Base-by-base conservation (phyloP, 2,113 vertebrate genomes). In the Natator depressus region DNA sequence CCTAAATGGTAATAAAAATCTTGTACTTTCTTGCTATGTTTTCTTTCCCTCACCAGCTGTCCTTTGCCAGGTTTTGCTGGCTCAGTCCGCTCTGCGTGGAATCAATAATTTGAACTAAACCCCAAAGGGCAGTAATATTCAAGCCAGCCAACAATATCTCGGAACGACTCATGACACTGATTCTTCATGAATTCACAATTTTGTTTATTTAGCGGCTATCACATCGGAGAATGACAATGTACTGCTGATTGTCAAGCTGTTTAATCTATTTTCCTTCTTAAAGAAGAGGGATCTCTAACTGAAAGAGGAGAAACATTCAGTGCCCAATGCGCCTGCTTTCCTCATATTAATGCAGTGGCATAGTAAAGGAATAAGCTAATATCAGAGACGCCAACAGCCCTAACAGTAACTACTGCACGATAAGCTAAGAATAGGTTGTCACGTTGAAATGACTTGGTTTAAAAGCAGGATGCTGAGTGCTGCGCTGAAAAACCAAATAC, bases 41-140 rank as follows among this genome's bases (percentile, higher is more conserved):
- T 50, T 62, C 80, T 82, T 82, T 89, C 90, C 90, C 93, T 91
- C 94, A 96, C 89, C 94, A 94, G 87, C 92, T 95, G 87, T 42
- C 46, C 69, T 93, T 88, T 80, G 80, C 89, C 80, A 88, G 92
- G 81, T 82, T 96, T 55, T 79, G 94, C 94, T 90, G 90, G 88
- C 82, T 95, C 93, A 75, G 72, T 92, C 57, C 53, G 85, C 92
- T 94, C 75, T 54, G 35, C 80, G 50, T 89, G 78, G 51, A 84
- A 96, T 88, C 93, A 82, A 62, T 85, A 93, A 90, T 91, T 87
- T 13, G 1, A 95, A 94, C 46, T 76, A 46, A 96, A 31, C 87
- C 95, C 96, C 87, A 95, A 96, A 91, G 95, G 98, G 97, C 89
- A 96, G 95, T 89, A 89, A 96, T 79, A 93, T 25, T 0, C 0